A percentile compares a stretch with the other conserved stretches of the same genome.
These are phyloP conservation scores for Hartigia nigra DNA, from an alignment of 2,888 invertebrate genomes.

Conservation along the genomic window DNA sequence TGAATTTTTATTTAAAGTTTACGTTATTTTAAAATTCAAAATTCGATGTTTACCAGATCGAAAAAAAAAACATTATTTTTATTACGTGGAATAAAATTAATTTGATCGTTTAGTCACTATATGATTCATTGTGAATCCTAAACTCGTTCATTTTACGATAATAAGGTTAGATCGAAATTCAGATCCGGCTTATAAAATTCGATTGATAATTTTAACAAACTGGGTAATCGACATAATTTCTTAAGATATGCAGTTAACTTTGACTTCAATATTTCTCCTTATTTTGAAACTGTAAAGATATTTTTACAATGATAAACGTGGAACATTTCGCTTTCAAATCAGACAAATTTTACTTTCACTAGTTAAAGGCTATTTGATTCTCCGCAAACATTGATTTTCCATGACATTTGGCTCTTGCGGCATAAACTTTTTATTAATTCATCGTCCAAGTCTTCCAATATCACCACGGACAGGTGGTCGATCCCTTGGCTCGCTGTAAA, in stretches of 20 bases:
- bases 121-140: constrained; percentile 17
- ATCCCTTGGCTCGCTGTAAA: constrained; percentile 35
- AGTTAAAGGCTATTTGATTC: not conserved
- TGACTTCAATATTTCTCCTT: not conserved
- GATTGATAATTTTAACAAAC: not conserved
- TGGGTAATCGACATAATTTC: not conserved
- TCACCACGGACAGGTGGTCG: constrained; percentile 41
- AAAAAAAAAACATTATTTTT: not conserved
- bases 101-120: constrained; percentile 3
- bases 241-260: not conserved
- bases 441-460: constrained; percentile 21
- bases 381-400: not conserved
- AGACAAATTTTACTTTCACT: not conserved
- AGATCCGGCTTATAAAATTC: not conserved
- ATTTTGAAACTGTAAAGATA: not conserved
- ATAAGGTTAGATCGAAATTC: not conserved
- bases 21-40: not conserved
- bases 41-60: not conserved
- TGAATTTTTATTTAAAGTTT: not conserved
- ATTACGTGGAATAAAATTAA: not conserved
- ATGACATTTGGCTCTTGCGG: not conserved
- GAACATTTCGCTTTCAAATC: not conserved
- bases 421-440: not conserved
- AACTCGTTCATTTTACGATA: constrained; percentile 21
- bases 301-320: not conserved